phyloP scores from a whole-genome alignment of 2,113 vertebrate species.

The Thamnaconus septentrionalis region DNA sequence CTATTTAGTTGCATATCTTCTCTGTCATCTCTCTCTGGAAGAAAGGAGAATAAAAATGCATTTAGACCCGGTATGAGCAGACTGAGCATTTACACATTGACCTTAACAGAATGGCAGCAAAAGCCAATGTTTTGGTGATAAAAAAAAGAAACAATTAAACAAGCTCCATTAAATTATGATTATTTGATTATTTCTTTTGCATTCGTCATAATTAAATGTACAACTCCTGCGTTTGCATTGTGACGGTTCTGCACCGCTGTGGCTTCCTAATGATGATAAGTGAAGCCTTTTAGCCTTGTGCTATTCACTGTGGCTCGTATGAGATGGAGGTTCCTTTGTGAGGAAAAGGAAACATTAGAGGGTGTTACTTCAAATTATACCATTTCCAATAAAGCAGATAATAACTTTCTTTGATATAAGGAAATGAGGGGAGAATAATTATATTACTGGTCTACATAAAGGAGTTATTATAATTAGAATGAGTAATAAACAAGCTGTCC shows the following conservation, averaged over 20 bases:
- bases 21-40: slow-evolving; percentile 91
- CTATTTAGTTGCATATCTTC: slow-evolving; percentile 88
- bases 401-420: neutral
- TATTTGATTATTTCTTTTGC: neutral
- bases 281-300: slow-evolving; percentile 8
- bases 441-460: neutral
- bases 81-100: neutral
- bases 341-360: neutral
- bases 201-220: slow-evolving; percentile 28
- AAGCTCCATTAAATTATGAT: too few relatives aligned
- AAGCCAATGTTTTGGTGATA: too few relatives aligned
- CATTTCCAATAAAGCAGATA: slow-evolving; percentile 6
- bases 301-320: too few relatives aligned
- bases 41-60: slow-evolving; percentile 48
- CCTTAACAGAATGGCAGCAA: too few relatives aligned
- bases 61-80: slow-evolving; percentile 10
- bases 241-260: neutral
- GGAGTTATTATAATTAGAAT: too few relatives aligned
- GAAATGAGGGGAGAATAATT: neutral
- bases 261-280: slow-evolving; percentile 29
- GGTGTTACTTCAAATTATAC: slow-evolving; percentile 3
- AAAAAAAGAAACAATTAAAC: too few relatives aligned
- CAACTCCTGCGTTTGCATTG: slow-evolving; percentile 13
- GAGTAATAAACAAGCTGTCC: too few relatives aligned
- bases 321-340: too few relatives aligned